phyloP scores from a whole-genome alignment of 2,888 invertebrate genomes.

The Ernsta delagoae region DNA sequence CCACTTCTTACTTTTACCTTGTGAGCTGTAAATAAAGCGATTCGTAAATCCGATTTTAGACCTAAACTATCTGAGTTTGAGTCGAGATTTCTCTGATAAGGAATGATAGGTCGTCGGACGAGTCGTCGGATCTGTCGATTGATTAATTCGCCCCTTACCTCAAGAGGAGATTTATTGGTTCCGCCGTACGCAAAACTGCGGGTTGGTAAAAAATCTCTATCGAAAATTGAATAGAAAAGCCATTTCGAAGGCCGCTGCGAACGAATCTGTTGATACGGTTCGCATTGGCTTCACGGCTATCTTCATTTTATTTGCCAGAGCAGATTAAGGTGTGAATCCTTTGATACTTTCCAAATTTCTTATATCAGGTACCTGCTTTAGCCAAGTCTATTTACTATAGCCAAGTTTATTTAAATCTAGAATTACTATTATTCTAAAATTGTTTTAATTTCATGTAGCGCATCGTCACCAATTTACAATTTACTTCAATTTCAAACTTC shows the following conservation, averaged over 20 bases:
- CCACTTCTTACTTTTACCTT: constrained; percentile 82
- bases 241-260: constrained; percentile 72
- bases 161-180: constrained; percentile 83
- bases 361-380: not conserved
- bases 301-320: constrained; percentile 70
- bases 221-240: constrained; percentile 78
- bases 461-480: too few relatives aligned
- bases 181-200: constrained; percentile 82
- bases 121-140: constrained; percentile 73
- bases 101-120: constrained; percentile 58
- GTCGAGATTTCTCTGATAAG: constrained; percentile 54
- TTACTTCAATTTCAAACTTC: too few relatives aligned
- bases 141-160: constrained; percentile 84
- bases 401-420: too few relatives aligned
- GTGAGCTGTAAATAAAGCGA: constrained; percentile 68
- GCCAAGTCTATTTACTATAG: too few relatives aligned
- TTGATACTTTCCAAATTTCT: constrained; percentile 22
- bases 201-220: constrained; percentile 84
- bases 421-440: not conserved
- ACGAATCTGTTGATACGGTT: constrained; percentile 73
- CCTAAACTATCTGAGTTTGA: constrained; percentile 50
- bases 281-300: constrained; percentile 70
- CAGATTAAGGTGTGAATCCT: constrained; percentile 53
- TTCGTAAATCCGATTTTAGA: constrained; percentile 51
- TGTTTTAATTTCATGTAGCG: too few relatives aligned